Percentiles rank a stretch among this genome's conserved stretches.
phyloP scores from a whole-genome alignment of 2,113 vertebrate species.

The Phocoena sinus region DNA sequence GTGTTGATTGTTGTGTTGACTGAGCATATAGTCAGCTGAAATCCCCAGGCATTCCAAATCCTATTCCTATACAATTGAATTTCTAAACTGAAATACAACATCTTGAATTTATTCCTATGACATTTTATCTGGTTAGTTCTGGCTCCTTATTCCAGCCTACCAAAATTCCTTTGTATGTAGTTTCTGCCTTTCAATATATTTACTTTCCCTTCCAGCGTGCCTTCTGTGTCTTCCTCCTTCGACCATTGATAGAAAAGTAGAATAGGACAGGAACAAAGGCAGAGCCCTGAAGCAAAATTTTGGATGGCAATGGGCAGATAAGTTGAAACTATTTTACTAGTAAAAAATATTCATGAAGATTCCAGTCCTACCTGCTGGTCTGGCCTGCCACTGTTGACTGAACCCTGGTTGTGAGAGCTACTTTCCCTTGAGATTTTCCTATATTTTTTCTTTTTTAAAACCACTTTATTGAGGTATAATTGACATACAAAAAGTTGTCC shows the following conservation, averaged over 20 bases:
- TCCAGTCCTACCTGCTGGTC: neutral
- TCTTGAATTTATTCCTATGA: conserved; percentile 22
- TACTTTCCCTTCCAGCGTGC: neutral
- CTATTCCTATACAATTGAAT: neutral
- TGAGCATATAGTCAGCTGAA: neutral
- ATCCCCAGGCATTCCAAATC: neutral
- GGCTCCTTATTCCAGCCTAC: neutral
- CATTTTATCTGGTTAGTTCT: conserved; percentile 22
- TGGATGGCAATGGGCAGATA: neutral
- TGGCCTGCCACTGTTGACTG: neutral
- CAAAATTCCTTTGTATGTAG: neutral
- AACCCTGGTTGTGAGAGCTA: neutral
- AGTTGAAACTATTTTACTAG: neutral
- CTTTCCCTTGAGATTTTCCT: conserved; percentile 11
- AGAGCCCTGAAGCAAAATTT: neutral
- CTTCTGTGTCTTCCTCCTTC: neutral
- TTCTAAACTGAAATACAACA: neutral
- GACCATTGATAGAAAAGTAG: neutral
- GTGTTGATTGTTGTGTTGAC: neutral
- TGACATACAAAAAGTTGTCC: neutral
- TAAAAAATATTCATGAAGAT: conserved; percentile 9
- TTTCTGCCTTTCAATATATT: neutral
- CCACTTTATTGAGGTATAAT: neutral
- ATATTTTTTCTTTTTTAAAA: neutral
- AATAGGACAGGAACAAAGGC: neutral